Evolutionary conservation across 1,140 invertebrate species (phyloP), one percentile per base, ranked within the genome.

Genomic region (Drosophila bifasciata): DNA sequence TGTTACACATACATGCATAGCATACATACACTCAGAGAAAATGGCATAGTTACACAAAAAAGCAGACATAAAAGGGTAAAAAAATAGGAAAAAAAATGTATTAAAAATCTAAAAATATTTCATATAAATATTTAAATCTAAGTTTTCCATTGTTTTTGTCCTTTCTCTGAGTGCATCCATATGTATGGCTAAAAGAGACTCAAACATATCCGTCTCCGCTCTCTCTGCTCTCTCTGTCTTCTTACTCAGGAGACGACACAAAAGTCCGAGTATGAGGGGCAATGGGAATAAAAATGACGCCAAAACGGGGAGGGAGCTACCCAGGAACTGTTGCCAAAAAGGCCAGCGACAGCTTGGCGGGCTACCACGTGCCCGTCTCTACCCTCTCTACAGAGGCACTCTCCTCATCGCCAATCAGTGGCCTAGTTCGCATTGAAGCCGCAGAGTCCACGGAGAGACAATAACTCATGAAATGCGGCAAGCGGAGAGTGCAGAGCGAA

Each of bases 341-440:
- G 44, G 16, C 43, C 15, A 61, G 73, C 78, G 78, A 52, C 74
- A 55, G 59, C 46, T 19, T 71, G 64, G 40, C 52, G 64, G 39
- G 21, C 13, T 32, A 15, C 17, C 36, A 21, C 40, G 16, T 16
- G 13, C 2, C 15, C 39, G n/a, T 40, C 39, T 25, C 40, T 13
- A 25, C 13, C 55, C 16, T 11, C 28, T 36, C 21, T 50, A n/a
- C n/a, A n/a, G n/a, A n/a, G n/a, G 44, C 17, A 39, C 25, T 36
- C 21, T 55, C 49, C 21, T 15, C 23, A 16, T 43, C 16, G 23
- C 63, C 28, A 48, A 51, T 45, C 45, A 73, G 69, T 74, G 70
- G 79, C 81, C 79, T 86, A 84, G 81, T 86, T 84, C 72, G 56
- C 79, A 85, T 55, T 79, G 67, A 60, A 68, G 74, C 67, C 78